Conservation (phyloP, 1,140 invertebrate species). For the Danaus plexippus region DNA sequence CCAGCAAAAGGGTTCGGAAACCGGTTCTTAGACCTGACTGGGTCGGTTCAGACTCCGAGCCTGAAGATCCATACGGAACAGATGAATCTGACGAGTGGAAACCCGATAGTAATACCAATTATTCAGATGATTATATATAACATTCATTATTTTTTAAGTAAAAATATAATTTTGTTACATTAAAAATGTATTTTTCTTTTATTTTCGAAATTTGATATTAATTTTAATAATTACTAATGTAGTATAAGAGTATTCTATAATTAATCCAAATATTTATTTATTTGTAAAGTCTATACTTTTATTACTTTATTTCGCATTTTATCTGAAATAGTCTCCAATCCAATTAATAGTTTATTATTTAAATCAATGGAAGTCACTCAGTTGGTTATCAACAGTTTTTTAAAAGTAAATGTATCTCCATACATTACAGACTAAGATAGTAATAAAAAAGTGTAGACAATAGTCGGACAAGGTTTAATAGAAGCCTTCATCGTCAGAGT, state of each 20-base stretch:
- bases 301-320: too few relatives aligned
- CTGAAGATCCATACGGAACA: conserved; percentile 35
- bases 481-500: conserved; percentile 54
- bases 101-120: conserved; percentile 31
- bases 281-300: too few relatives aligned
- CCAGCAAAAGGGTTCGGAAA: conserved; percentile 38
- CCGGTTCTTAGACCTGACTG: conserved; percentile 16
- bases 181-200: conserved; percentile 7
- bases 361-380: too few relatives aligned
- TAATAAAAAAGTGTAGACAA: too few relatives aligned
- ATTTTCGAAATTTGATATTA: background rate
- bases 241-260: too few relatives aligned
- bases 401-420: too few relatives aligned
- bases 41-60: conserved; percentile 26
- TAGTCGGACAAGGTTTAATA: conserved; percentile 23
- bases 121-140: conserved; percentile 25
- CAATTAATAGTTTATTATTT: too few relatives aligned
- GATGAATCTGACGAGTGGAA: conserved; percentile 56
- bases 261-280: too few relatives aligned
- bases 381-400: too few relatives aligned
- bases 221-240: too few relatives aligned
- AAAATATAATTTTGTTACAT: background rate
- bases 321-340: too few relatives aligned
- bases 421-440: too few relatives aligned
- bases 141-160: background rate